phyloP scores from a whole-genome alignment of 2,888 invertebrate genomes.

The Sinotaia quadrata region DNA sequence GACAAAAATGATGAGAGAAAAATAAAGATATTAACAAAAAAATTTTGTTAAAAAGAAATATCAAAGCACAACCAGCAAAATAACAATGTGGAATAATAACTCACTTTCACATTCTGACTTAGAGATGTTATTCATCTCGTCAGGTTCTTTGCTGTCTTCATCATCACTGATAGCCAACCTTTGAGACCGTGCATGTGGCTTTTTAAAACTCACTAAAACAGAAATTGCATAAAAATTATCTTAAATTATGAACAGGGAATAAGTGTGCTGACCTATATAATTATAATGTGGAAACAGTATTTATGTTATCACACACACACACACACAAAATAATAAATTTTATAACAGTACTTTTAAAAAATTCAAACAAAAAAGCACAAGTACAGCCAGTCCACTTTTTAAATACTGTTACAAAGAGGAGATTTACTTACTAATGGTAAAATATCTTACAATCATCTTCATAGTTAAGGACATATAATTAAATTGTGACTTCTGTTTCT shows the following conservation, averaged over 20 bases:
- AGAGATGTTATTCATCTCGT: constrained; percentile 4
- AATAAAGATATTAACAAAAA: background rate
- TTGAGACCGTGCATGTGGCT: constrained; percentile 24
- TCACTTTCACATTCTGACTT: background rate
- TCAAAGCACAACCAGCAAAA: constrained; percentile 1
- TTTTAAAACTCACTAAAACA: constrained; percentile 26
- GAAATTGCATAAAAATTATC: background rate
- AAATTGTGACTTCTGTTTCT: too few relatives aligned
- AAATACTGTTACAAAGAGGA: too few relatives aligned
- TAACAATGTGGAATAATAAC: background rate
- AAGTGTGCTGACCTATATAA: background rate
- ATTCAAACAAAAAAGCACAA: background rate
- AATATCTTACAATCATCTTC: too few relatives aligned
- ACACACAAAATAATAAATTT: background rate
- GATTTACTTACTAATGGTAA: too few relatives aligned
- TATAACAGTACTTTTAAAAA: background rate
- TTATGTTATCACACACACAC: background rate
- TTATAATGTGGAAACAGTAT: background rate
- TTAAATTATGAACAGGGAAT: too few relatives aligned
- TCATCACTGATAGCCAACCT: constrained; percentile 44
- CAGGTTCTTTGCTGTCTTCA: constrained; percentile 38
- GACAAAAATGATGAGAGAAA: background rate
- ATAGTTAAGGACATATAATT: too few relatives aligned
- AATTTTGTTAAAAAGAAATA: background rate
- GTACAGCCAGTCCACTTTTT: too few relatives aligned